Conservation (phyloP, 2,797 vertebrate genomes). For the Chrosomus eos region DNA sequence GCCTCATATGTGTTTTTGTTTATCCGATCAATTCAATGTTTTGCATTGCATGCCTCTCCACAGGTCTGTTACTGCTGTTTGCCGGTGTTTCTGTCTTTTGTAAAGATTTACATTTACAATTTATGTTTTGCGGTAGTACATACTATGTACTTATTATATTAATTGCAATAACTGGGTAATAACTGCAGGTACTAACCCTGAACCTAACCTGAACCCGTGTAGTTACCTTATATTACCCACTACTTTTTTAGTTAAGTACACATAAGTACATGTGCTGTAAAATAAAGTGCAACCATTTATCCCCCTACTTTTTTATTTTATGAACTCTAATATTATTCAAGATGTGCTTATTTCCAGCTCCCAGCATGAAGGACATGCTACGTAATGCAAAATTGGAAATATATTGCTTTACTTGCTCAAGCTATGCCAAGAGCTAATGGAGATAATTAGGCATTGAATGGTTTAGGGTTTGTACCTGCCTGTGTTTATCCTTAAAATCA, state of each 20-base stretch:
- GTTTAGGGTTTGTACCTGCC: conserved; percentile 2
- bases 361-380: not conserved
- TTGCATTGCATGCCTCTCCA: not conserved
- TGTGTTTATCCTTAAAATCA: conserved; percentile 29
- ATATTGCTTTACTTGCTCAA: conserved; percentile 16
- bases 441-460: conserved; percentile 21
- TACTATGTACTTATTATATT: not conserved
- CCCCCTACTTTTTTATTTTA: too few species aligned
- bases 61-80: not conserved
- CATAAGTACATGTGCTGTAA: not conserved
- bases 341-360: not conserved
- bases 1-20: not conserved
- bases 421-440: conserved; percentile 30
- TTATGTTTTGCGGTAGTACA: accelerated
- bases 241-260: too few species aligned
- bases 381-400: conserved; percentile 17
- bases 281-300: not conserved
- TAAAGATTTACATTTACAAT: too few species aligned
- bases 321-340: not conserved
- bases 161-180: not conserved
- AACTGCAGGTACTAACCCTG: not conserved
- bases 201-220: not conserved
- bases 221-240: not conserved
- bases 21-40: not conserved
- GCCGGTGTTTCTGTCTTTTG: not conserved